Evolutionary conservation across 2,888 invertebrate genomes (phyloP), one percentile per base, ranked within the genome.

Genomic region (Drosophila gaucha): DNA sequence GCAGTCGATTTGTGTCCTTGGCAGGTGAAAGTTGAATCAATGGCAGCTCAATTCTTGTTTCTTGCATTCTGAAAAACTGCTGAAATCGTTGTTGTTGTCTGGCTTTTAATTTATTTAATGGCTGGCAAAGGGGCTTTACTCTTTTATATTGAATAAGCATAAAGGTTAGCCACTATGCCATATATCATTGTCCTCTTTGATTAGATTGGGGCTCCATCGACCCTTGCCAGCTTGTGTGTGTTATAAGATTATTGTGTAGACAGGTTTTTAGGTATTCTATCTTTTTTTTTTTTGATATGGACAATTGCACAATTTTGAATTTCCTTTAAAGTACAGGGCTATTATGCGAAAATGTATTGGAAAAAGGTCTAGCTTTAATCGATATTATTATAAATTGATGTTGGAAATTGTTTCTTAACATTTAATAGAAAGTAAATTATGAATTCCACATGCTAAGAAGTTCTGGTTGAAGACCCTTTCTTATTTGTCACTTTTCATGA

Each of bases 71-170:
- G n/a, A 31, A 46, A 52, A 56, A 39, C 41, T 49, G 54, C 47
- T 56, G 56, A 47, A 62, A 72, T 74, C 73, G 60, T 66, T 75
- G 66, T 31, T 73, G 57, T n/a, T 41, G 16, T 62, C 62, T 74
- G 74, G 62, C 76, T 71, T 74, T 74, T 74, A 74, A 74, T 74
- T 74, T 74, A 75, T 74, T 74, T 74, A 74, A 74, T 74, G 74
- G 73, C 54, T 47, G 59, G 36, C 54, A 56, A 60, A 57, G 65
- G 57, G 71, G 46, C 57, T 75, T 36, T 47, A 51, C 66, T 49
- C 46, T 26, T 58, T 58, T 41, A 58, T 62, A 67, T 67, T 66
- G 66, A 35, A 66, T 54, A 56, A 52, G 66, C 71, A 65, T 66
- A 71, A 71, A 62, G 76, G 66, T 70, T 57, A 55, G 39, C 56